Evolutionary conservation across 2,113 vertebrate species (phyloP).

Genomic region (Megaleporinus macrocephalus): DNA sequence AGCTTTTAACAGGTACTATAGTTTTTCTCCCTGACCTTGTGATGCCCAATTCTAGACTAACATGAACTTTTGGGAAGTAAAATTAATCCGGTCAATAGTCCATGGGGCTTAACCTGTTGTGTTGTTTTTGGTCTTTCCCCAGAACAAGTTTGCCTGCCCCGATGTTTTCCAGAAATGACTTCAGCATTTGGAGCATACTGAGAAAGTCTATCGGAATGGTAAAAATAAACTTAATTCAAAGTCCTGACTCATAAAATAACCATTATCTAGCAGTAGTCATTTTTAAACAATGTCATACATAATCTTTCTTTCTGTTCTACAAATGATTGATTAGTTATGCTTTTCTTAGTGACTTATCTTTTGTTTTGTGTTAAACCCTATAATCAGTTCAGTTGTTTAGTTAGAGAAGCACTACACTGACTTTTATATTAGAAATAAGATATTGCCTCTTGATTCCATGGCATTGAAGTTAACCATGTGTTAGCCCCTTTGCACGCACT

Average conservation of each 20-base stretch:
- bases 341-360: no score
- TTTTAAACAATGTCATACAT: background rate
- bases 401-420: background rate
- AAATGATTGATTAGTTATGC: background rate
- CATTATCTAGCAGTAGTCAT: background rate
- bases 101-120: background rate
- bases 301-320: conserved; percentile 12
- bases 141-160: conserved; percentile 94
- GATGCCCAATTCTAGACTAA: background rate
- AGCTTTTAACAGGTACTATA: no score
- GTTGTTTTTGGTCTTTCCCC: conserved; percentile 35
- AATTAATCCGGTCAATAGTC: background rate
- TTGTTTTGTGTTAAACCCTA: background rate
- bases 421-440: background rate
- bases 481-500: background rate
- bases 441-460: background rate
- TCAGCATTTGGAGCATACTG: conserved; percentile 99
- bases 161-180: conserved; percentile 99
- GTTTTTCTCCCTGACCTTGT: background rate
- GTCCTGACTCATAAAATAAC: no score
- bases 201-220: conserved; percentile 99
- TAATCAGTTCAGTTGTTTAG: background rate
- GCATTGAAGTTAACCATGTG: background rate
- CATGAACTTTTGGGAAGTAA: background rate
- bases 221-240: conserved; percentile 47